Conservation (phyloP, 35 echinoderm and acorn worm genomes). For the Lytechinus variegatus region DNA sequence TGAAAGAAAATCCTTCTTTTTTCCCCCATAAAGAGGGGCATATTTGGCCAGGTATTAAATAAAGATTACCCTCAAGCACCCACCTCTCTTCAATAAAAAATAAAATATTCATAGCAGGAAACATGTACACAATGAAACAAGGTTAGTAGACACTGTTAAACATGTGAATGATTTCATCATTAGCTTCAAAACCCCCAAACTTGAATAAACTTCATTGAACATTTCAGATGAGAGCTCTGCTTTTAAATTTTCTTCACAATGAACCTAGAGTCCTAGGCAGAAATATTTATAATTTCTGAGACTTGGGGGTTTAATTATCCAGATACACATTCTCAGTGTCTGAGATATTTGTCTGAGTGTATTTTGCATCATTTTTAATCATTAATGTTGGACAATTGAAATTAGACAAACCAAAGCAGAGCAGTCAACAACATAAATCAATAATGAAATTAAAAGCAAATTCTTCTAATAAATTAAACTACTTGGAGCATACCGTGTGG, state of each 20-base stretch:
- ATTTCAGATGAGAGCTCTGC: neutral
- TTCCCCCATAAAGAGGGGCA: too few species aligned
- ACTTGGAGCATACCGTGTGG: constrained; percentile 33
- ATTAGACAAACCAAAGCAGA: neutral
- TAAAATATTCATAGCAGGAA: neutral
- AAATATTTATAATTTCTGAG: too few species aligned
- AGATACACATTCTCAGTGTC: too few species aligned
- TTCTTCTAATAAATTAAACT: constrained; percentile 47
- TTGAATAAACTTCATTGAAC: neutral
- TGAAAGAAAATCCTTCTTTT: too few species aligned
- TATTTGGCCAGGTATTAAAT: too few species aligned
- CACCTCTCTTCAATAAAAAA: neutral
- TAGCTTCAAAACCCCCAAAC: neutral
- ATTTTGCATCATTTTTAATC: too few species aligned
- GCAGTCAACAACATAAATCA: neutral
- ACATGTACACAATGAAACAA: neutral
- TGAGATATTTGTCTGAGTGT: too few species aligned
- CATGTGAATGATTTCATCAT: neutral
- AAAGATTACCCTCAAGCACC: too few species aligned
- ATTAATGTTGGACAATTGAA: too few species aligned
- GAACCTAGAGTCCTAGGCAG: too few species aligned
- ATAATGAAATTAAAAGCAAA: constrained; percentile 33
- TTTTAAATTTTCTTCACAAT: neutral
- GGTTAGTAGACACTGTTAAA: neutral
- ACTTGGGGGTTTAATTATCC: too few species aligned